Evolutionary conservation across 2,888 invertebrate genomes (phyloP).

Genomic region (Diadromus collaris): DNA sequence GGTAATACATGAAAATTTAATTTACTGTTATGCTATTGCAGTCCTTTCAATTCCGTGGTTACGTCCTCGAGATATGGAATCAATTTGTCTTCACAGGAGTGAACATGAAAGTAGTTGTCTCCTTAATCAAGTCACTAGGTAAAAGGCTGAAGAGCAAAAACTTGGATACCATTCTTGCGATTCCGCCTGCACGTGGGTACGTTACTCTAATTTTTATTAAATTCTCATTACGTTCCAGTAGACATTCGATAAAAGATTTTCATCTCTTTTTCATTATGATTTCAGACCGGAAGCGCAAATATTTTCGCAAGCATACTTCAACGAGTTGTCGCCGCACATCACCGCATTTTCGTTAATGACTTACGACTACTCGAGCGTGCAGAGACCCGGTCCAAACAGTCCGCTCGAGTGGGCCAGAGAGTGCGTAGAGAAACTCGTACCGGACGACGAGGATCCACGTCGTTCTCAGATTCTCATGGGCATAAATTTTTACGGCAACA

Average conservation of each 20-base stretch:
- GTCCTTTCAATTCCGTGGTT: slow-evolving; percentile 92
- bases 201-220: not conserved
- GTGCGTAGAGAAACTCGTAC: slow-evolving; percentile 88
- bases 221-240: not conserved
- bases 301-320: slow-evolving; percentile 89
- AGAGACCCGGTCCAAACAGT: slow-evolving; percentile 94
- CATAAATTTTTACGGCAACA: slow-evolving; percentile 96
- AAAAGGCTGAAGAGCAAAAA: slow-evolving; percentile 77
- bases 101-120: slow-evolving; percentile 82
- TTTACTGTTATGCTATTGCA: slow-evolving; percentile 87
- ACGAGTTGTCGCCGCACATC: slow-evolving; percentile 88
- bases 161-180: slow-evolving; percentile 87
- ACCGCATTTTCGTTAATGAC: slow-evolving; percentile 98
- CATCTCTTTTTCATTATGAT: slow-evolving; percentile 32
- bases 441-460: slow-evolving; percentile 82
- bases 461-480: slow-evolving; percentile 92
- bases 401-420: slow-evolving; percentile 91
- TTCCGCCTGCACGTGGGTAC: slow-evolving; percentile 88
- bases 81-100: slow-evolving; percentile 87
- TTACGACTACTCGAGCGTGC: slow-evolving; percentile 94
- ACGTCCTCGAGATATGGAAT: slow-evolving; percentile 95
- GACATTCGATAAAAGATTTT: not conserved
- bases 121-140: slow-evolving; percentile 86
- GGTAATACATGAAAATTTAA: slow-evolving; percentile 83
- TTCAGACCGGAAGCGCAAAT: slow-evolving; percentile 81